phyloP scores from a whole-genome alignment of 2,797 vertebrate species.

The Podarcis lilfordi region DNA sequence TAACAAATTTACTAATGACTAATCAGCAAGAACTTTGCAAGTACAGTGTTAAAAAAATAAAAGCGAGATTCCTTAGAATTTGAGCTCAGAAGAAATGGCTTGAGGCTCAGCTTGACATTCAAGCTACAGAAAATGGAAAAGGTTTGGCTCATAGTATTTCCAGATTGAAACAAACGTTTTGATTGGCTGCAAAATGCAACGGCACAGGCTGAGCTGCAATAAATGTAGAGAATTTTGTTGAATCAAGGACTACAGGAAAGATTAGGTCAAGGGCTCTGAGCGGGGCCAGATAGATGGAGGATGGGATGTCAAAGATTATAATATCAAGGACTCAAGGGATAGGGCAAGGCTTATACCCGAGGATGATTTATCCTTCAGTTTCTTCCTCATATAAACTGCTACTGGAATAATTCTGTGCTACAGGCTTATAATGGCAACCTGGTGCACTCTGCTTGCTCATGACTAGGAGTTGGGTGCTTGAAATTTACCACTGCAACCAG shows the following conservation, averaged over 20 bases:
- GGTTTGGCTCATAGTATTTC: neutral
- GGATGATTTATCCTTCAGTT: neutral
- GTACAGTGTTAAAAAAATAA: neutral
- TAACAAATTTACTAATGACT: neutral
- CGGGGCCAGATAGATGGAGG: neutral
- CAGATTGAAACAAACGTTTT: neutral
- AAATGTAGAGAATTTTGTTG: neutral
- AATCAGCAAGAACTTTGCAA: neutral
- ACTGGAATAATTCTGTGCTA: conserved; percentile 45
- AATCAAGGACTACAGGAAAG: neutral
- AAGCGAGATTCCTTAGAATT: neutral
- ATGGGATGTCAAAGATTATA: neutral
- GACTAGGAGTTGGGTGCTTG: conserved; percentile 28
- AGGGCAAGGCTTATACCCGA: neutral
- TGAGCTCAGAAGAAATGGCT: neutral
- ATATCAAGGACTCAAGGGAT: neutral
- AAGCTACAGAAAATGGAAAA: neutral
- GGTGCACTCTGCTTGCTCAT: conserved; percentile 20
- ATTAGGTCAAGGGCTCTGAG: neutral
- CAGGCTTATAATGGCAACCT: conserved; percentile 34
- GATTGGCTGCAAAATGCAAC: neutral
- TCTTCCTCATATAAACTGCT: neutral
- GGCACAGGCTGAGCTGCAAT: neutral
- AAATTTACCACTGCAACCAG: conserved; percentile 62
- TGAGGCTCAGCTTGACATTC: neutral